These are phyloP conservation scores for Dicrurus megarhynchus DNA, from an alignment of 2,113 vertebrate genomes.

Conservation along the genomic window DNA sequence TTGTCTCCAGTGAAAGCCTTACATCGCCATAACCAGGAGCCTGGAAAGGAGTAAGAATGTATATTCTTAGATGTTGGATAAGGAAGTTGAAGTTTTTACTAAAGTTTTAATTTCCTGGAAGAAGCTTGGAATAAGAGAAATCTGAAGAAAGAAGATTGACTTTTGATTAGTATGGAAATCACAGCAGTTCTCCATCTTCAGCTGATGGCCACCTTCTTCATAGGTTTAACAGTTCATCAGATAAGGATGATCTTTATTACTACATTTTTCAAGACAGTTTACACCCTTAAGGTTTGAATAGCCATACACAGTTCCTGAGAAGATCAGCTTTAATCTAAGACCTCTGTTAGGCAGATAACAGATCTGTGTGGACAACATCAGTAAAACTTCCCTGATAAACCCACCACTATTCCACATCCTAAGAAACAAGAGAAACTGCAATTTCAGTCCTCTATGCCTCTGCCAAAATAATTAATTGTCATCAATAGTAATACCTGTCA, in stretches of 20 bases:
- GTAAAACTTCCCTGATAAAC: not conserved
- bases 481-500: not conserved
- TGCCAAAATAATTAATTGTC: not conserved
- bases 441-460: not conserved
- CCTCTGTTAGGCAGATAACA: not conserved
- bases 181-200: not conserved
- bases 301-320: not conserved
- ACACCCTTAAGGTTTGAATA: not conserved
- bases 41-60: constrained; percentile 64
- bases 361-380: fast-evolving
- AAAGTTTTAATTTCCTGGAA: not conserved
- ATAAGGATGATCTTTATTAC: not conserved
- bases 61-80: not conserved
- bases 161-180: not conserved
- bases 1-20: constrained; percentile 90
- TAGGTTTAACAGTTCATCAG: not conserved
- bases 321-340: not conserved
- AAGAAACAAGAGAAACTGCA: not conserved
- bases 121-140: not conserved
- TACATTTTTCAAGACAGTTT: not conserved
- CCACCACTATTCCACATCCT: not conserved
- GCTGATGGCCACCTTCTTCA: not conserved
- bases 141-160: not conserved
- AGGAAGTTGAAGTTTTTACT: not conserved
- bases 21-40: constrained; percentile 98